Base-by-base conservation (phyloP, 1,140 invertebrate genomes). In the Papilio polytes region DNA sequence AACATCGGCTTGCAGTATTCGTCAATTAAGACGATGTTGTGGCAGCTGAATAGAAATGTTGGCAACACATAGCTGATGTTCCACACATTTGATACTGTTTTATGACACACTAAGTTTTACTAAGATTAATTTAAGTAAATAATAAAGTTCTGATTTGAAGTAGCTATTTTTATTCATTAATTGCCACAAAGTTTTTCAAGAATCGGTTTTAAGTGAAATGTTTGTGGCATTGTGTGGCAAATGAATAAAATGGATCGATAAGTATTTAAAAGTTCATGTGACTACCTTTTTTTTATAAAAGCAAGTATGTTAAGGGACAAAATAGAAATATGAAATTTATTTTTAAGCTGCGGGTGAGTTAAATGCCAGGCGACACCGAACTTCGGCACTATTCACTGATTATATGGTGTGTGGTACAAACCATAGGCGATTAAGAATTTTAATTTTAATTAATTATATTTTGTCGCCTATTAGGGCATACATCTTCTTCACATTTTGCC, bases 381-480 rank as follows among this genome's bases (percentile, higher is more conserved):
- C 81, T 73, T 78, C 81, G 74, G 78, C 81, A 82, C 81, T 79
- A 66, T 82, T 80, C 74, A 81, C 80, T 79, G 74, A 82, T 80
- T 77, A 80, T 78, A 63, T 80, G 63, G 56, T 20, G 63, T 72
- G 72, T 70, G 56, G 78, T 82, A 41, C 53, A 72, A 80, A 46
- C n/a, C n/a, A 80, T 41, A 72, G n/a, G 78, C 22, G 18, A 48
- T 13, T 20, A 18, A 51, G 7, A 53, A n/a, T 41, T 31, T 3
- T 53, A 48, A n/a, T 44, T 20, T 31, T 3, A 51, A 36, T 36
- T 36, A 36, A 36, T 36, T 36, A 36, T 36, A 36, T 36, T 36
- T 36, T 36, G 2, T 2, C 4, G 36, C 2, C 6, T 36, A 36
- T 2, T 36, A 3, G 36, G 2, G 6, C 36, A 36, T 36, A 36